phyloP scores from a whole-genome alignment of 2,888 invertebrate species.

The Lydus trimaculatus region DNA sequence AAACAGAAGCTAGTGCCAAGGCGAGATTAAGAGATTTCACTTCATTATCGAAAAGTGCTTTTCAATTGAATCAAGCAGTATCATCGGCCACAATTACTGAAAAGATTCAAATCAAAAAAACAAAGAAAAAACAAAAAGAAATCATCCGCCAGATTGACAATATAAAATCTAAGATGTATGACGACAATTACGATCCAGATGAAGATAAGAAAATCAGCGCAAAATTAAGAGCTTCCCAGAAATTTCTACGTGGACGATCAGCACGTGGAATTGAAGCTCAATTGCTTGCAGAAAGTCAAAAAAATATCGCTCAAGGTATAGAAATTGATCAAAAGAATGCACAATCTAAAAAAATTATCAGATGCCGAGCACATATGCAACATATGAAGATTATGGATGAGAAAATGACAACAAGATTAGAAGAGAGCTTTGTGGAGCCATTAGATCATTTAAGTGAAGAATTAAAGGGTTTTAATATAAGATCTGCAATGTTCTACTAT shows the following conservation, averaged over 20 bases:
- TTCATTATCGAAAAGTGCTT: constrained; percentile 68
- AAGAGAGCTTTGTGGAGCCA: constrained; percentile 67
- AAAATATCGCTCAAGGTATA: constrained; percentile 62
- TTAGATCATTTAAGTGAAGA: constrained; percentile 69
- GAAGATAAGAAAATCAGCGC: constrained; percentile 59
- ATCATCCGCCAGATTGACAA: constrained; percentile 58
- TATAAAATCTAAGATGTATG: constrained; percentile 61
- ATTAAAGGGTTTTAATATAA: constrained; percentile 69
- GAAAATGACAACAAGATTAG: constrained; percentile 59
- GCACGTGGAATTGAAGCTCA: constrained; percentile 76
- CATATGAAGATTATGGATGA: constrained; percentile 61
- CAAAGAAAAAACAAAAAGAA: constrained; percentile 61
- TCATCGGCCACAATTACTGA: constrained; percentile 70
- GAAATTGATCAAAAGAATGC: constrained; percentile 57
- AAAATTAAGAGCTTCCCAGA: constrained; percentile 59
- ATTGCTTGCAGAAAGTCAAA: constrained; percentile 67
- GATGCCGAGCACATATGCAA: constrained; percentile 34
- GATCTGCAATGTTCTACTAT: constrained; percentile 66
- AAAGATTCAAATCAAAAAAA: constrained; percentile 67
- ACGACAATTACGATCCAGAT: constrained; percentile 61
- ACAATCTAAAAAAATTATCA: constrained; percentile 24
- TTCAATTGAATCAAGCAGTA: constrained; percentile 69
- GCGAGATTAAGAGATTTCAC: constrained; percentile 69
- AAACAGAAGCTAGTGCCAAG: constrained; percentile 74
- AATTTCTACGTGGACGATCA: constrained; percentile 74